Base-by-base conservation (phyloP, 1,140 invertebrate genomes). In the Aphis gossypii region DNA sequence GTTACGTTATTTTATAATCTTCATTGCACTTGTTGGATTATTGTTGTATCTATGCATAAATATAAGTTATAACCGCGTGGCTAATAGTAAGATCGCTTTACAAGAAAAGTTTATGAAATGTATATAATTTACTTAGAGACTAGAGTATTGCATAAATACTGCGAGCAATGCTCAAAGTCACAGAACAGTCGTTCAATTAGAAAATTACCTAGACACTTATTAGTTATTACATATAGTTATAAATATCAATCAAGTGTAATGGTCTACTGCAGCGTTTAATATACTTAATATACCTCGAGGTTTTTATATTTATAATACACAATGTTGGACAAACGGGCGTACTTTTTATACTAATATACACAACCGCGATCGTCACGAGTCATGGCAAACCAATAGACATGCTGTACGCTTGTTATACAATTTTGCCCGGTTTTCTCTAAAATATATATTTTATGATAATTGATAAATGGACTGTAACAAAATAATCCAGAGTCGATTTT, bases 401-500 rank as follows among this genome's bases (percentile, higher is more conserved):
- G 46, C 48, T 54, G n/a, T 35, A 89, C 87, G 87, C 48, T 89
- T 35, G 48, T 89, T 89, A 89, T 54, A 54, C 48, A 11, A 89
- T 54, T 76, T 89, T 89, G 8, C 2, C 20, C 48, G 48, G n/a
- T 35, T 89, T 89, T 89, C 46, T 88, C 86, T 48, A 14, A 54
- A 35, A 18, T 88, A 23, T 88, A 23, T 48, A 88, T 54, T 89
- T 89, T 89, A 89, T 25, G 48, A 51, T 38, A 89, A 54, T 54
- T 8, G 86, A 88, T 46, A 35, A 88, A 88, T 88, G 86, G 87
- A 54, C 87, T 38, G 87, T 89, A 38, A 89, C 87, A 9, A 87
- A 87, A 87, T 84, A 87, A 87, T 87, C 44, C 23, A 35, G 23
- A 89, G 35, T 54, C 87, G 8, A 54, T 54, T 89, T 89, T 23